A percentile compares a stretch with the other conserved stretches of the same genome.
Conservation (phyloP, 2,888 invertebrate genomes). For the Drosophila stalkeri region DNA sequence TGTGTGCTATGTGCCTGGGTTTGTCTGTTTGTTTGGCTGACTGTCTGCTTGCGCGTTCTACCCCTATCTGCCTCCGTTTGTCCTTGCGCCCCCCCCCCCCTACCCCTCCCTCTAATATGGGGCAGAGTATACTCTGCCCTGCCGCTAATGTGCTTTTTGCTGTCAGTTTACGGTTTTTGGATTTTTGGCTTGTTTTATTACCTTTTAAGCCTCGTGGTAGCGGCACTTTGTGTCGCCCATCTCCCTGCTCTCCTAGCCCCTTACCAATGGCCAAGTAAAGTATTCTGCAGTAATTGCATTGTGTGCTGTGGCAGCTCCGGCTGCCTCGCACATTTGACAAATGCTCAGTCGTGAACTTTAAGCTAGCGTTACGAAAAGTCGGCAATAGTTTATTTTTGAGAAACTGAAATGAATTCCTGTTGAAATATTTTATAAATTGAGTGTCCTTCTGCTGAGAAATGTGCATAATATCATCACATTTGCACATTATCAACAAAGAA, state of each 20-base stretch:
- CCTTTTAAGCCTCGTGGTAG: constrained; percentile 79
- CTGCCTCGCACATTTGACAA: constrained; percentile 51
- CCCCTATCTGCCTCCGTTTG: background rate
- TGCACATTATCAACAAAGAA: background rate
- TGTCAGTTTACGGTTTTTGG: constrained; percentile 77
- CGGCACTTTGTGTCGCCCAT: constrained; percentile 42
- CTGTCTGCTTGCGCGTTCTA: constrained; percentile 29
- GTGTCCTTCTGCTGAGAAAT: constrained; percentile 14
- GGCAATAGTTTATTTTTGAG: constrained; percentile 20
- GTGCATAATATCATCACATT: constrained; percentile 15
- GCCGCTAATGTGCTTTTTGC: constrained; percentile 78
- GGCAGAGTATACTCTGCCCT: constrained; percentile 9
- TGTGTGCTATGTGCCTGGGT: constrained; percentile 21
- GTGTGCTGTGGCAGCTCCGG: constrained; percentile 12
- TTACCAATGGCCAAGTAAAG: constrained; percentile 1
- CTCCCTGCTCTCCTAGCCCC: background rate
- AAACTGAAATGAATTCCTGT: constrained; percentile 38
- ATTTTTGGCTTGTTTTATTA: constrained; percentile 80
- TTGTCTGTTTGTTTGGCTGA: constrained; percentile 45
- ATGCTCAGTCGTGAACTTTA: constrained; percentile 50
- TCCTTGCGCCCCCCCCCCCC: too few species aligned
- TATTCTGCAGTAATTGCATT: constrained; percentile 60
- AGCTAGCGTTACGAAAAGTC: constrained; percentile 32
- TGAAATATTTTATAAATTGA: constrained; percentile 49
- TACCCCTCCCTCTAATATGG: background rate